Percentiles rank a stretch among this genome's conserved stretches.
Conservation (phyloP, 2,888 invertebrate genomes). For the Prosapia bicincta region DNA sequence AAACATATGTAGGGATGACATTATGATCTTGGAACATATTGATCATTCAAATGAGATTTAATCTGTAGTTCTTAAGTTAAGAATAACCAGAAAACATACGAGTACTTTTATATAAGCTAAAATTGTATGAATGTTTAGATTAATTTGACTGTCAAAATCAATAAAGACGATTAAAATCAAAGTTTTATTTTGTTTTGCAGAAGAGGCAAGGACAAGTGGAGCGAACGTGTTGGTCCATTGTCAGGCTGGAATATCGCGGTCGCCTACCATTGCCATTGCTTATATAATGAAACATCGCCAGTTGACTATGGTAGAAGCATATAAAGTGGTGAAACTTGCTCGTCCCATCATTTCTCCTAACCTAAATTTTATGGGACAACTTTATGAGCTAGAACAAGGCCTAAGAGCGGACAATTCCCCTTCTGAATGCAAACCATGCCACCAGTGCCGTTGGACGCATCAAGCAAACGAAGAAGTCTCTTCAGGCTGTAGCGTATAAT, state of each 20-base stretch:
- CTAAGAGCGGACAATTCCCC: slow-evolving; percentile 48
- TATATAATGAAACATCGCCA: slow-evolving; percentile 89
- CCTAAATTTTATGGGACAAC: slow-evolving; percentile 89
- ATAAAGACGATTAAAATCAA: no score
- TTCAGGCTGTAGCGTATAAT: slow-evolving; percentile 55
- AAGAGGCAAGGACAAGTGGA: slow-evolving; percentile 65
- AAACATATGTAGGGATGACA: no score
- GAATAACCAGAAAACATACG: no score
- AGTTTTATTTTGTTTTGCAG: slow-evolving; percentile 51
- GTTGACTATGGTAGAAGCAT: slow-evolving; percentile 81
- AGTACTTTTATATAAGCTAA: no score
- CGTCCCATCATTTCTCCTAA: slow-evolving; percentile 92
- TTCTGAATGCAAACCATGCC: slow-evolving; percentile 43
- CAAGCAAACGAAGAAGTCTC: slow-evolving; percentile 53
- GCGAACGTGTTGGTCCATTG: slow-evolving; percentile 86
- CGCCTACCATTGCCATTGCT: slow-evolving; percentile 92
- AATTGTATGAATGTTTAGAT: no score
- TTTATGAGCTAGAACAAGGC: slow-evolving; percentile 76
- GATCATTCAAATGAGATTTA: no score
- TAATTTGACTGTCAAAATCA: no score
- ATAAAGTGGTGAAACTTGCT: slow-evolving; percentile 77
- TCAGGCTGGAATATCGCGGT: slow-evolving; percentile 92
- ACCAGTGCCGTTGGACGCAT: slow-evolving; percentile 53
- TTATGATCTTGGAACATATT: no score
- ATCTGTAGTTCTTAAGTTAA: no score